Percentiles rank a stretch among this genome's conserved stretches.
phyloP scores from a whole-genome alignment of 2,888 invertebrate genomes.

The Sinotaia quadrata region DNA sequence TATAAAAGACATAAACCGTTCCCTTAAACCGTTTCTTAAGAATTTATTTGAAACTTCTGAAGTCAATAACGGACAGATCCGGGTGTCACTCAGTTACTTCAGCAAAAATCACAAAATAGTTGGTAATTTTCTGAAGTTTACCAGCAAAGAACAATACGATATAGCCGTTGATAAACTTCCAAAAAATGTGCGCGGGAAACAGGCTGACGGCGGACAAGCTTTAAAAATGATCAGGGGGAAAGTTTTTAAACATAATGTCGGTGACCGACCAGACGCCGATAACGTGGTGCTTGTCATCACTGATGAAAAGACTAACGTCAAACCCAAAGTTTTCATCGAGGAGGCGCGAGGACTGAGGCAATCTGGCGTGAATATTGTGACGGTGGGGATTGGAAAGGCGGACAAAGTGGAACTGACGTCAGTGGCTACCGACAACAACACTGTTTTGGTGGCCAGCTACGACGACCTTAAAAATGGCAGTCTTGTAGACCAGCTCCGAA shows the following conservation, averaged over 20 bases:
- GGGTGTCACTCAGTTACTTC: conserved; percentile 65
- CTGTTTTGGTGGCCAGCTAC: conserved; percentile 38
- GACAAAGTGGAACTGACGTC: conserved; percentile 40
- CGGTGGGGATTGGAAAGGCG: conserved; percentile 41
- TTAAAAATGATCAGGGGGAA: conserved; percentile 38
- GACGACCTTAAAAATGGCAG: conserved; percentile 23
- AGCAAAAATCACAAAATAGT: conserved; percentile 55
- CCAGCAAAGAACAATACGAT: conserved; percentile 36
- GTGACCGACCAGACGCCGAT: conserved; percentile 45
- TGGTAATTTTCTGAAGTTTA: conserved; percentile 45
- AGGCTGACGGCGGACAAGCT: conserved; percentile 33
- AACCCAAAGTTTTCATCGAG: conserved; percentile 38
- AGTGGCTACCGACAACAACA: conserved; percentile 45
- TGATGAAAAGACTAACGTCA: conserved; percentile 47
- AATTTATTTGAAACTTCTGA: conserved; percentile 46
- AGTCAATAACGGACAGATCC: conserved; percentile 44
- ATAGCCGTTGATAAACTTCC: conserved; percentile 40
- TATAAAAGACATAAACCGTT: conserved; percentile 42
- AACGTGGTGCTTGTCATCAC: conserved; percentile 57
- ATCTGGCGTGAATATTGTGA: conserved; percentile 48
- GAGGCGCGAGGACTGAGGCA: conserved; percentile 50
- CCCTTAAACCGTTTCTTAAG: conserved; percentile 44
- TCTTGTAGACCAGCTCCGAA: conserved; percentile 21
- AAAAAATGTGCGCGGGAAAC: conserved; percentile 31
- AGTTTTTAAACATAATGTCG: conserved; percentile 38